A percentile compares a stretch with the other conserved stretches of the same genome.
Evolutionary conservation across 1,140 invertebrate genomes (phyloP).

Genomic region (Galendromus occidentalis): DNA sequence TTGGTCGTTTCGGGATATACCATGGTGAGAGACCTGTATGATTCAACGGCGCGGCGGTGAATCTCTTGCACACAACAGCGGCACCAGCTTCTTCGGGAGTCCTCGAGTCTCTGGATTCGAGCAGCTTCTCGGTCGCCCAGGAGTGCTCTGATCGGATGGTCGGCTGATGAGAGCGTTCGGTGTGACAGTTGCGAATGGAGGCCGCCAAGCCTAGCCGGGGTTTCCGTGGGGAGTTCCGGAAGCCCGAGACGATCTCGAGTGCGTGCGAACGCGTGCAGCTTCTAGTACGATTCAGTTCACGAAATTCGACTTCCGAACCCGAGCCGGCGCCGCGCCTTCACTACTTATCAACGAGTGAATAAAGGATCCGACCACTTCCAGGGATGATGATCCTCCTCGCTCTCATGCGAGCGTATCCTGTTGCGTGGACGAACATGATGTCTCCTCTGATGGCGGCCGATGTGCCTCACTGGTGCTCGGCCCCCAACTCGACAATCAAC

Average conservation of each 20-base stretch:
- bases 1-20: background rate
- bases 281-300: background rate
- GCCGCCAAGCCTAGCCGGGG: too few relatives aligned
- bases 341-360: background rate
- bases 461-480: background rate
- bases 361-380: background rate
- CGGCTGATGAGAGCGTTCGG: too few relatives aligned
- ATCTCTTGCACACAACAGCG: background rate
- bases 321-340: background rate
- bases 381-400: background rate
- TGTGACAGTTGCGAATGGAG: too few relatives aligned
- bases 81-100: background rate
- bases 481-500: background rate
- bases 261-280: background rate
- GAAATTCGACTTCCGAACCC: background rate
- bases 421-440: conserved; percentile 1
- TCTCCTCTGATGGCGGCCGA: conserved; percentile 3
- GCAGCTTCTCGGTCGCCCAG: too few relatives aligned
- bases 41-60: background rate
- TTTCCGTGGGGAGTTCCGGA: too few relatives aligned
- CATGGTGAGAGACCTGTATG: background rate
- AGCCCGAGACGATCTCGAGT: too few relatives aligned
- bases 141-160: too few relatives aligned
- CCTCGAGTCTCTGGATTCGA: background rate
- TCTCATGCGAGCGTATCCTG: background rate